Base-by-base conservation (phyloP, 1,140 invertebrate genomes). In the Heliconius hermathena region DNA sequence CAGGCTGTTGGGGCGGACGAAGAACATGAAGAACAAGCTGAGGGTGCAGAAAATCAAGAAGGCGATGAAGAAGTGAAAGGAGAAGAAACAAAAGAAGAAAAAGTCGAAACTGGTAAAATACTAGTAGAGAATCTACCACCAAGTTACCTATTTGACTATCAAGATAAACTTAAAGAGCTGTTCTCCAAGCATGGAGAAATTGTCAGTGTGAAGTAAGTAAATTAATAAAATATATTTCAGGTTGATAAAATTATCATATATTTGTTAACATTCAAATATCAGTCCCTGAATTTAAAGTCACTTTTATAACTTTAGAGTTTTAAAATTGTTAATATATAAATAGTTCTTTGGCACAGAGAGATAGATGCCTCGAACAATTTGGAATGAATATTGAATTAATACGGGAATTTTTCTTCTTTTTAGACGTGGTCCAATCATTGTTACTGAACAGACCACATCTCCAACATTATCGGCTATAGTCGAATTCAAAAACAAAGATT, bases 391-490 rank as follows among this genome's bases (percentile, higher is more conserved):
- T 93, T 94, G 93, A 94, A 52, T 52, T 52, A 52, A 52, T 87
- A 81, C 89, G 85, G 86, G 88, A 87, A 89, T 91, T 93, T 92
- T 93, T 94, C 93, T 93, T 94, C 87, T 94, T 94, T 94, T 90
- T 93, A 94, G 93, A 94, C 92, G 93, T 93, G 93, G 93, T 94
- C 92, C 92, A 91, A 93, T 94, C 92, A 94, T 94, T 93, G 92
- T 94, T 86, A 94, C 92, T 87, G 93, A 94, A 93, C 89, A 93
- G 91, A 94, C 92, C 91, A 92, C 91, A 89, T 93, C 92, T 90
- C 92, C 93, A 86, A 94, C 93, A 91, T 93, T 94, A 93, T 94
- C 93, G 92, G 93, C 93, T 88, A 94, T 94, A 91, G 92, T 94
- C 91, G 92, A 94, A 93, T 94, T 93, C 91, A 93, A 94, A 94